Evolutionary conservation across 2,888 invertebrate genomes (phyloP), one percentile per base, ranked within the genome.

Genomic region (Mesorhabditis sp.): DNA sequence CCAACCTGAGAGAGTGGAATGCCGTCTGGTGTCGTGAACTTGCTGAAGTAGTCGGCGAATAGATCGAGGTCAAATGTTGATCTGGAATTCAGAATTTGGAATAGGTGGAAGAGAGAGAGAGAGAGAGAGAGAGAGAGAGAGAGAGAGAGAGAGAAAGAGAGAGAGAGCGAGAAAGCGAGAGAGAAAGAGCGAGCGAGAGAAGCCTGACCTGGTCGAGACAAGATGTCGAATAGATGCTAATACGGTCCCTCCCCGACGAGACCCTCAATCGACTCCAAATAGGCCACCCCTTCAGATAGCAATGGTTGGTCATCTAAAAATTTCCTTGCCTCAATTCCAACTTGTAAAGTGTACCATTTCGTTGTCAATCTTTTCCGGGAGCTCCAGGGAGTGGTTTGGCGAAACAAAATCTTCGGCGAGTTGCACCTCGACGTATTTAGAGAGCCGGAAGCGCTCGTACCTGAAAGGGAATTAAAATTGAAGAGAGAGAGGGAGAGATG

Each of bases 341-440:
- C 7, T 15, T n/a, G n/a, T 5, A 6, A 43, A 13, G 15, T 70
- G 50, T 43, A 75, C 76, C 74, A 76, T 72, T 63, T 75, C 71
- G 58, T 73, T 76, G 65, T 62, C 70, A 6, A 80, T 75, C 10
- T 72, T 67, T n/a, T 72, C 68, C 6, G 79, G 77, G 71, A 80
- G 71, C 4, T 71, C 62, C 13, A 82, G 72, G 1, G 81, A 74
- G 62, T 80, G 78, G 4, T 70, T 73, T 2, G 79, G 79, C n/a
- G 76, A 79, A 44, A 82, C 70, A 65, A 82, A 79, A 65, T 80
- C 76, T 67, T 83, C 83, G n/a, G 82, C 82, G 64, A 84, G 68
- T 66, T 83, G 82, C 41, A 83, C 77, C 61, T 80, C 79, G 4
- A 84, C 78, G 68, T 83, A 84, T 67, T 81, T 76, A 1, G 83